Base-by-base conservation (phyloP, 2,113 vertebrate species). In the Ceratotherium simum region DNA sequence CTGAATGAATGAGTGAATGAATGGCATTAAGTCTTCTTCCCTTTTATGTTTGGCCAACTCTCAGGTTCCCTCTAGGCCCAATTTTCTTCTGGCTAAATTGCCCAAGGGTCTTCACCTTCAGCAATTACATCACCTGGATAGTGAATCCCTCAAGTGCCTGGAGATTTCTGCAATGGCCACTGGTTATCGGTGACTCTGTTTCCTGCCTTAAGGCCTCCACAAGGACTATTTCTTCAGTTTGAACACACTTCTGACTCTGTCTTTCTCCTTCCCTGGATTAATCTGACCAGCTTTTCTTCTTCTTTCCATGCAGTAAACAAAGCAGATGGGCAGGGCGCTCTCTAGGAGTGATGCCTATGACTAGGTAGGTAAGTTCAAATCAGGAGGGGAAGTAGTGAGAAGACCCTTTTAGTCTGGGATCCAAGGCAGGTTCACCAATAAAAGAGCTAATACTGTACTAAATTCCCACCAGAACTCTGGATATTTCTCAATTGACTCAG, bases 1-100 rank as follows among this genome's bases (percentile, higher is more conserved):
- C 10, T 78, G 51, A 54, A 54, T 54, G 51, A 54, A 54, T 16
- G 13, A 65, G 11, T 75, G 31, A 90, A 18, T 42, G 31, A 69
- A 70, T 33, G 42, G 3, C 88, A 16, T 42, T 83, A 31, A 62
- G 16, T 84, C 25, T 39, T 79, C 58, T 82, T 67, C 67, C 54
- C 9, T 64, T 93, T 84, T 62, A 73, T 39, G 27, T 56, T n/a
- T 84, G 31, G 27, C 91, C 64, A 56, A 58, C 48, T 91, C 18
- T 65, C 25, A 82, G 54, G 3, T 48, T 81, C 13, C 58, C 58
- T 86, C 21, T 78, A 25, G 10, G 33, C 21, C 48, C 73, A n/a
- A 65, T 62, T 90, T 33, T 75, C 91, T 80, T 90, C 31, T 83
- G 20, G 87, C 5, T 62, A 86, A 92, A 72, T 21, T 97, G 54